Evolutionary conservation across 2,797 vertebrate species (phyloP).

Genomic region (Otus scops): DNA sequence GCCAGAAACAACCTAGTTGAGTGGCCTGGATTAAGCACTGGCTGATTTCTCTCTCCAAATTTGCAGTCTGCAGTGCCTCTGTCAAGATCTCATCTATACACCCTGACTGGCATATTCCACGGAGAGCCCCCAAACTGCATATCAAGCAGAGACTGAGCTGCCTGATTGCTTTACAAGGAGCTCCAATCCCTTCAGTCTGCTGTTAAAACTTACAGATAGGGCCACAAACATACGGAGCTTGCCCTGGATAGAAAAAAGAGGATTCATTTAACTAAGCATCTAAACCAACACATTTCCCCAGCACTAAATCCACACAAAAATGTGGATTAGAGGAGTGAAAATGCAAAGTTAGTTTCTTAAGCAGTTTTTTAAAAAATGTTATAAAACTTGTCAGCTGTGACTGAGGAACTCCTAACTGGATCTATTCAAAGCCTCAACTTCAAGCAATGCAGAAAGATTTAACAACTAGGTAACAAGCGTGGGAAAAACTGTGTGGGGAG

Average conservation of each 20-base stretch:
- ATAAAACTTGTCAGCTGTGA: constrained; percentile 36
- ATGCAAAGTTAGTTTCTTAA: neutral
- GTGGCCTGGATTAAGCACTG: neutral
- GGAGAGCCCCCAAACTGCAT: neutral
- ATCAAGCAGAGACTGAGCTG: neutral
- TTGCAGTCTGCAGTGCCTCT: neutral
- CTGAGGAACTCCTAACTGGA: constrained; percentile 25
- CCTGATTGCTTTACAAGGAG: neutral
- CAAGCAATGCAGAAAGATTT: constrained; percentile 28
- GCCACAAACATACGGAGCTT: neutral
- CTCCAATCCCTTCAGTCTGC: neutral
- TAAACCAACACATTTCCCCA: neutral
- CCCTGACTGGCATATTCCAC: neutral
- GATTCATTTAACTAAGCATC: neutral
- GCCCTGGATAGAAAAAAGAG: neutral
- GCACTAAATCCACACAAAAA: neutral
- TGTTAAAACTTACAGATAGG: neutral
- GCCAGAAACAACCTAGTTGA: neutral
- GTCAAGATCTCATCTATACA: neutral
- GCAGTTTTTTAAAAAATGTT: neutral
- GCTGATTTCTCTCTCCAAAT: neutral
- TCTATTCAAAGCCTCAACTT: constrained; percentile 41
- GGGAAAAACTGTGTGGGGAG: constrained; percentile 3
- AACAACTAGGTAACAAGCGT: constrained; percentile 38
- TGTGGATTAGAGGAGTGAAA: neutral